These are phyloP conservation scores for Hemiscyllium ocellatum DNA, from an alignment of 2,113 vertebrate genomes.

Conservation along the genomic window DNA sequence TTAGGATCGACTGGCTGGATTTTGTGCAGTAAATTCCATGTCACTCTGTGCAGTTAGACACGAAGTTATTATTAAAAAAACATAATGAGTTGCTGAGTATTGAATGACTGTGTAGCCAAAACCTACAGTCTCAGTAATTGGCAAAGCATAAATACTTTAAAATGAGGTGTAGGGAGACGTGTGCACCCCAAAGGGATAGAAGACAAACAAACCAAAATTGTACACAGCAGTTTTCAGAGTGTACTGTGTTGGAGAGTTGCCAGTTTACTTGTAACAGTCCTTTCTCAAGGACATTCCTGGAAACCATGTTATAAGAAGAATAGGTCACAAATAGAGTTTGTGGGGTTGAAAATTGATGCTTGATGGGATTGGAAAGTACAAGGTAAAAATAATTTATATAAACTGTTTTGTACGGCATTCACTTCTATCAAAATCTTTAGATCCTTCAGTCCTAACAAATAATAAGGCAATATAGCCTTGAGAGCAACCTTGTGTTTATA, in stretches of 20 bases:
- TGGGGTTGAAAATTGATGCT: not conserved
- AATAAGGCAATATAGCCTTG: not conserved
- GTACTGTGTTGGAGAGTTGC: not conserved
- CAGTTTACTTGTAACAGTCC: not conserved
- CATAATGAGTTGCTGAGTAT: not conserved
- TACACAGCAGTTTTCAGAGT: not conserved
- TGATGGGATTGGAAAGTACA: not conserved
- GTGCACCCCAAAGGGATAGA: not conserved
- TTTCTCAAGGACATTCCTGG: not conserved
- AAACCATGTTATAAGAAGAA: not conserved
- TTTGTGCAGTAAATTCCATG: not conserved
- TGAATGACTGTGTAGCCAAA: not conserved
- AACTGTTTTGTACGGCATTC: not conserved
- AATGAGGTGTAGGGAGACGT: not conserved
- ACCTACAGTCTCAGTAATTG: not conserved
- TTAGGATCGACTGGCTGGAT: not conserved
- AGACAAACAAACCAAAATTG: not conserved
- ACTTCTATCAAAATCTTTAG: too few species aligned
- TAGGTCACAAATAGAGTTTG: too few species aligned
- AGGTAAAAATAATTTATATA: not conserved
- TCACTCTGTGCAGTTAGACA: not conserved
- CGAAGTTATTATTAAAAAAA: not conserved
- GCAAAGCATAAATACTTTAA: not conserved
- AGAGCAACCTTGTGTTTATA: too few species aligned
- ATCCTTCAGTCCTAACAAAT: not conserved